phyloP scores from a whole-genome alignment of 2,797 vertebrate species.

The Sebastolobus alascanus region DNA sequence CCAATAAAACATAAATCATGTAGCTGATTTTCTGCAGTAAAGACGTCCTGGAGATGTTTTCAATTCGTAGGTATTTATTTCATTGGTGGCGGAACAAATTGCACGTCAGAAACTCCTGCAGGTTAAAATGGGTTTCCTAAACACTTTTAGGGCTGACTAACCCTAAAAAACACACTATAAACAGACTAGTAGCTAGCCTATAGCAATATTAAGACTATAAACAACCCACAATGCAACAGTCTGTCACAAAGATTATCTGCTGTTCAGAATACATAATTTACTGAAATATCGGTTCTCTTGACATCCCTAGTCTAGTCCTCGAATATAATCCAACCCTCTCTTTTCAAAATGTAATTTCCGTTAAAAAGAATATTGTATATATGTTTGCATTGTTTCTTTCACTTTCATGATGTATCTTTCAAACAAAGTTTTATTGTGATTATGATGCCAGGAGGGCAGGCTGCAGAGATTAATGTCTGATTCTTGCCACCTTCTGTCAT shows the following conservation, averaged over 20 bases:
- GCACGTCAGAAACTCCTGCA: too few relatives aligned
- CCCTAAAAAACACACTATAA: not conserved
- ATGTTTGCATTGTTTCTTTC: not conserved
- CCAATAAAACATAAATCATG: not conserved
- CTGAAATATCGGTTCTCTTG: too few relatives aligned
- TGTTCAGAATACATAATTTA: not conserved
- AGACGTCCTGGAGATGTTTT: not conserved
- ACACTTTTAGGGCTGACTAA: not conserved
- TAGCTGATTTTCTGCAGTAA: not conserved
- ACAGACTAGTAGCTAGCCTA: not conserved
- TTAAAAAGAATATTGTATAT: not conserved
- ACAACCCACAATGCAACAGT: not conserved
- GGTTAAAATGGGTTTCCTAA: not conserved
- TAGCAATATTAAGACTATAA: not conserved
- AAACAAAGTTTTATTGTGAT: not conserved
- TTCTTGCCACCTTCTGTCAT: conserved; percentile 3
- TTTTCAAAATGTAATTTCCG: not conserved
- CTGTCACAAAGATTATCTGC: not conserved
- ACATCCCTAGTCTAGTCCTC: too few relatives aligned
- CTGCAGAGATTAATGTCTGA: not conserved
- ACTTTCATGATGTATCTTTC: not conserved
- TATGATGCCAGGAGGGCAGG: not conserved
- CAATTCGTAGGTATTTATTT: not conserved
- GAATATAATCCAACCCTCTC: not conserved
- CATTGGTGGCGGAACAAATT: not conserved